phyloP scores from a whole-genome alignment of 2,113 vertebrate genomes.

The Gopherus flavomarginatus region DNA sequence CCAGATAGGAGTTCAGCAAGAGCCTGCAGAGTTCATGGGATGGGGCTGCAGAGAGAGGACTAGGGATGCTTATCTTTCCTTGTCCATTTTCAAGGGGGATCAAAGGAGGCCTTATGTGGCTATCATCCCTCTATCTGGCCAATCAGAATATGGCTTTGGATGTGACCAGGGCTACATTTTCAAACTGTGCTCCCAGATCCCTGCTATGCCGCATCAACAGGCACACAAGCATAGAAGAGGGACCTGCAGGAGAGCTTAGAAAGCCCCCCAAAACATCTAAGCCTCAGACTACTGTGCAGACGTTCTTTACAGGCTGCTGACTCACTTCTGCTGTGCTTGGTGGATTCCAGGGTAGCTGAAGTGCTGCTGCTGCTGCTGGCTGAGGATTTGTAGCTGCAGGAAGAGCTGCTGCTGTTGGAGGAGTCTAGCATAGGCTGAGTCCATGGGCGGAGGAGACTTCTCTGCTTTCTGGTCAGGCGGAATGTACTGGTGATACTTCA shows the following conservation, averaged over 20 bases:
- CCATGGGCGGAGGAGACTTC: conserved; percentile 97
- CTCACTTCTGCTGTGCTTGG: conserved; percentile 88
- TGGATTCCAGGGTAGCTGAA: conserved; percentile 89
- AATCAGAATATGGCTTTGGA: not conserved
- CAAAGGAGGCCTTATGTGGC: not conserved
- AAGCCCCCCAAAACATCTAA: not conserved
- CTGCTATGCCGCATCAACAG: not conserved
- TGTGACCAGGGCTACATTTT: not conserved
- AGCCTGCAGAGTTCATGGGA: not conserved
- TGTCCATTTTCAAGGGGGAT: not conserved
- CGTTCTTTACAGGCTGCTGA: not conserved
- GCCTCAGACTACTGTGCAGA: not conserved
- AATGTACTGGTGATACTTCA: conserved; percentile 99
- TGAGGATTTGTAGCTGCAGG: conserved; percentile 97
- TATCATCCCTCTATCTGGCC: not conserved
- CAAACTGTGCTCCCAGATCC: not conserved
- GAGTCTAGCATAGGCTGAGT: conserved; percentile 94
- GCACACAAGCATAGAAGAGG: not conserved
- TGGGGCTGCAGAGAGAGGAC: not conserved
- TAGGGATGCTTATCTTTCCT: not conserved
- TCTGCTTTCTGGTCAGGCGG: conserved; percentile 98
- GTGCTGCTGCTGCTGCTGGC: conserved; percentile 91
- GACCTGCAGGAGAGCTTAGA: not conserved
- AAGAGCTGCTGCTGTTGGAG: conserved; percentile 99
- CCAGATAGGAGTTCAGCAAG: not conserved